Percentiles rank a stretch among this genome's conserved stretches.
Evolutionary conservation across 2,888 invertebrate species (phyloP).

Genomic region (Cheiracanthium punctorium): DNA sequence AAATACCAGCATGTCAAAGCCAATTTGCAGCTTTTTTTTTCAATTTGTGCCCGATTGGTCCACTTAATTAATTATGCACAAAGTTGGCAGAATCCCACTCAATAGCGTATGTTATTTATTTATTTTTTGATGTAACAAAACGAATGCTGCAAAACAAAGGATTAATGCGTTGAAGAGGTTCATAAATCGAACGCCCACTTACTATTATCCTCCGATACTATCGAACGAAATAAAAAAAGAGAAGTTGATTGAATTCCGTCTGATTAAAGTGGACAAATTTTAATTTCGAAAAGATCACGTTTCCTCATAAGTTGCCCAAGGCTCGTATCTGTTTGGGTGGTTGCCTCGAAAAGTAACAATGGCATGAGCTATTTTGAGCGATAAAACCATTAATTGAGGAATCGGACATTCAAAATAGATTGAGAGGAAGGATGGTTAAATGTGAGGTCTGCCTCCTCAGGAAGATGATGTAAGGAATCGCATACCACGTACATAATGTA

Average conservation of each 20-base stretch:
- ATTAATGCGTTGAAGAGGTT: neutral
- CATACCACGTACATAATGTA: no score
- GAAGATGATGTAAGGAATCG: no score
- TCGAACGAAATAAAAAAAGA: neutral
- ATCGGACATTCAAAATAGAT: no score
- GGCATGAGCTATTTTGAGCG: neutral
- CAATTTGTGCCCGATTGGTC: neutral
- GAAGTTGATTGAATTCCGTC: constrained; percentile 3
- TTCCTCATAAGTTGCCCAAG: neutral
- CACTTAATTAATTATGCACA: neutral
- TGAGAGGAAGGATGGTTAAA: no score
- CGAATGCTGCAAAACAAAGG: neutral
- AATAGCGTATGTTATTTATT: neutral
- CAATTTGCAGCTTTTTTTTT: neutral
- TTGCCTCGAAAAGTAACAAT: neutral
- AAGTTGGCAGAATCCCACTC: neutral
- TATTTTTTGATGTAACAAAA: neutral
- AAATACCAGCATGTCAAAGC: neutral
- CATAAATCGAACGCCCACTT: constrained; percentile 1
- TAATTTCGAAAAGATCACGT: constrained; percentile 30
- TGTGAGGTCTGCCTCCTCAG: no score
- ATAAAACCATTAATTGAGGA: neutral
- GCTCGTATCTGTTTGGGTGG: neutral
- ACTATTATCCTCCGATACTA: neutral
- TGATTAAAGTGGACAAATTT: constrained; percentile 37